Evolutionary conservation across 2,113 vertebrate genomes (phyloP).

Genomic region (Gracilinanus agilis): DNA sequence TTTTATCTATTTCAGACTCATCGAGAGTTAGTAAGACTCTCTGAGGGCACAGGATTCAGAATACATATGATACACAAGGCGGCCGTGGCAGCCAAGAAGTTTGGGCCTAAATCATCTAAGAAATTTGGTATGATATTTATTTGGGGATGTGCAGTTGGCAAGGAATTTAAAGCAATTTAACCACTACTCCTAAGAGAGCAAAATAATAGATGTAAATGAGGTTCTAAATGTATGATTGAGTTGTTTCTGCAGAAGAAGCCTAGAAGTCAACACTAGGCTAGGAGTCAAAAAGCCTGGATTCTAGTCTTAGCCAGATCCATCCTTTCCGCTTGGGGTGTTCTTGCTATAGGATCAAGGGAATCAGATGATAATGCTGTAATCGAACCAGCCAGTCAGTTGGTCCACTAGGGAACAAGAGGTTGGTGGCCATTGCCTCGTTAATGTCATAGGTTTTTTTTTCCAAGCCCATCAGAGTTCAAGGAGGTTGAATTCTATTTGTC

Average conservation of each 20-base stretch:
- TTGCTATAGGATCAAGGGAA: not conserved
- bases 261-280: not conserved
- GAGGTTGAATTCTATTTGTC: slow-evolving; percentile 35
- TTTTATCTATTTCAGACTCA: slow-evolving; percentile 88
- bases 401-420: slow-evolving; percentile 15
- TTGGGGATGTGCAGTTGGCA: not conserved
- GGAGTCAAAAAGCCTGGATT: not conserved
- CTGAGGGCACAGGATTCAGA: slow-evolving; percentile 93
- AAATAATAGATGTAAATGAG: not conserved
- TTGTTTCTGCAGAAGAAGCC: slow-evolving; percentile 37
- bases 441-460: not conserved
- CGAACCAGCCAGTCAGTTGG: not conserved
- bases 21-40: slow-evolving; percentile 93
- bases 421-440: slow-evolving; percentile 7
- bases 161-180: slow-evolving; percentile 32
- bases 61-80: slow-evolving; percentile 97
- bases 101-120: slow-evolving; percentile 93
- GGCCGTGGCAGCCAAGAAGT: slow-evolving; percentile 93
- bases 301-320: not conserved
- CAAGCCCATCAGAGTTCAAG: slow-evolving; percentile 33
- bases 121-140: slow-evolving; percentile 90
- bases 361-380: not conserved
- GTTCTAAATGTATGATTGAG: not conserved
- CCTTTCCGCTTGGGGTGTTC: not conserved
- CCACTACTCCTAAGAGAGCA: slow-evolving; percentile 15